Percentiles rank a stretch among this genome's conserved stretches.
Conservation (phyloP, 2,888 invertebrate species). For the Polydrusus cervinus region DNA sequence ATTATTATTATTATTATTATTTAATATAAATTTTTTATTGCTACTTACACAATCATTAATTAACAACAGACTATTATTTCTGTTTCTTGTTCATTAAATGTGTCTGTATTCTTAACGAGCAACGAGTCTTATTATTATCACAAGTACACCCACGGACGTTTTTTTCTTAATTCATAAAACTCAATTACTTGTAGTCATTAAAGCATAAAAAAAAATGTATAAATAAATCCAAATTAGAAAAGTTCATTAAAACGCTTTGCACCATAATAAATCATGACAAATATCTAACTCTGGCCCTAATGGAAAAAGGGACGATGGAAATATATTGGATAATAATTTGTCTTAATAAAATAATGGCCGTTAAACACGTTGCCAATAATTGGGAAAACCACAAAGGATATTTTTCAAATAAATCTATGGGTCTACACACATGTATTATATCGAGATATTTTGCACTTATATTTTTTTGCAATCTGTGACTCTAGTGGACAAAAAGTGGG, state of each 20-base stretch:
- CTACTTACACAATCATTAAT: too few relatives aligned
- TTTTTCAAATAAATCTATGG: not conserved
- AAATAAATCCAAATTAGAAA: conserved; percentile 3
- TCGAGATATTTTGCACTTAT: too few relatives aligned
- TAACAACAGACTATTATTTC: too few relatives aligned
- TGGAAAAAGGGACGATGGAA: conserved; percentile 31
- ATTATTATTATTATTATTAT: too few relatives aligned
- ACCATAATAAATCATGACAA: conserved; percentile 12
- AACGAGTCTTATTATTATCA: too few relatives aligned
- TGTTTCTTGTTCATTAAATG: too few relatives aligned
- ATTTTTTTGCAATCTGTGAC: too few relatives aligned
- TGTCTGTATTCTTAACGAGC: too few relatives aligned
- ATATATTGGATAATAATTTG: conserved; percentile 44
- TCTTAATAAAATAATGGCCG: conserved; percentile 33
- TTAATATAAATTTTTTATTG: too few relatives aligned
- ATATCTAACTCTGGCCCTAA: conserved; percentile 7
- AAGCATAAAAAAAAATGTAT: not conserved
- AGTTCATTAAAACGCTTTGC: not conserved
- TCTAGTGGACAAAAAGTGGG: too few relatives aligned
- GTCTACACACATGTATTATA: too few relatives aligned
- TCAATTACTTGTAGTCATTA: not conserved
- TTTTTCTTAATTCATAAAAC: not conserved
- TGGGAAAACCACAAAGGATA: not conserved
- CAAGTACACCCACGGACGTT: too few relatives aligned
- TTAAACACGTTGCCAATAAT: conserved; percentile 2